These are phyloP conservation scores for Lonchura striata DNA, from an alignment of 2,113 vertebrate genomes.

Conservation along the genomic window DNA sequence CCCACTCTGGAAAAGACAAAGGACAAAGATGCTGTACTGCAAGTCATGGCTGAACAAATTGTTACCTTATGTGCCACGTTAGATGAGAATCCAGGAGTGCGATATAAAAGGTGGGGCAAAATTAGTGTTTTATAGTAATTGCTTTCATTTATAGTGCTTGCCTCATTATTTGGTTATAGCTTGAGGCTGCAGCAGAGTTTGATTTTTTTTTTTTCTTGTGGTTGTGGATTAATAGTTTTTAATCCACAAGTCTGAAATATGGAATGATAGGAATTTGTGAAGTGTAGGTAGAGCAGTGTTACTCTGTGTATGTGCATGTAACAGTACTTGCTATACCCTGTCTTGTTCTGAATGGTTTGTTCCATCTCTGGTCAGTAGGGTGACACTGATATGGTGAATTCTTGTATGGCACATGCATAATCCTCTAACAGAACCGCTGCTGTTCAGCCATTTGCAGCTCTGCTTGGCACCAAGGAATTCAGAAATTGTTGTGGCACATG, in stretches of 20 bases:
- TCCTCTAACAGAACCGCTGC: not conserved
- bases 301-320: not conserved
- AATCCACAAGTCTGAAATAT: not conserved
- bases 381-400: not conserved
- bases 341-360: not conserved
- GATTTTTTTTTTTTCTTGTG: not conserved
- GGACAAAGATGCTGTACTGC: conserved; percentile 79
- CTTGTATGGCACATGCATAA: not conserved
- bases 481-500: not conserved
- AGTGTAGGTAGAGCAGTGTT: not conserved
- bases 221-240: not conserved
- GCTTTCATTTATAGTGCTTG: not conserved
- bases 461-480: not conserved
- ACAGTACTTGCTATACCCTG: not conserved
- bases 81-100: conserved; percentile 92
- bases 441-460: not conserved
- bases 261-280: not conserved
- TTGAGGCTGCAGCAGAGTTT: not conserved
- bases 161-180: not conserved
- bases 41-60: conserved; percentile 88
- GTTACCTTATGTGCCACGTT: conserved; percentile 91
- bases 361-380: not conserved
- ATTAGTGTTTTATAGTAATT: not conserved
- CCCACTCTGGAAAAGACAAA: conserved; percentile 72
- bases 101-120: conserved; percentile 84